Evolutionary conservation across 2,113 vertebrate genomes (phyloP), one percentile per base, ranked within the genome.

Genomic region (Pterophyllum scalare): DNA sequence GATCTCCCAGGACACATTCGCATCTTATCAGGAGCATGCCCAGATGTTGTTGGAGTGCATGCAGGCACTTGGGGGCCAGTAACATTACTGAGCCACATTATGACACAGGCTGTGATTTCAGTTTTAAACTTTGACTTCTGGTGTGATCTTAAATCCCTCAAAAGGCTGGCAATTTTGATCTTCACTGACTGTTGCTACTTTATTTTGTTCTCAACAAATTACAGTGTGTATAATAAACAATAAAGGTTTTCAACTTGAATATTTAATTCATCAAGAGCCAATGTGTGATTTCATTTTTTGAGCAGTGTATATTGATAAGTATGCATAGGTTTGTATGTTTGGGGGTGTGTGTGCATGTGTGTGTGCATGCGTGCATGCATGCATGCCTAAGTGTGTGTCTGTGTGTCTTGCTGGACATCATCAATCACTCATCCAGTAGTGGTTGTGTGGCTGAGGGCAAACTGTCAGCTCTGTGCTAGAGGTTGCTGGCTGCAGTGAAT

Each of bases 401-500:
- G 5, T 43, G 17, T 24, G 59, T 85, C 75, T 87, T 86, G 5
- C 7, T 65, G 78, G 83, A 87, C 67, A 6, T 81, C 90, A 89
- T 91, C 86, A 84, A 75, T 92, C 91, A 90, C 57, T 79, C 59
- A 7, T 77, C 17, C 72, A 28, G 77, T 79, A 82, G 43, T 74
- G 92, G 75, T 80, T 67, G 35, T 15, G 58, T 79, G 83, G 87
- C 75, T 52, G 75, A 62, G 84, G 72, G 79, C 72, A 20, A 54
- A 67, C 64, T 87, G 89, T 84, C 90, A 89, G 91, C 88, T 89
- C 81, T 17, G 78, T 57, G 89, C 67, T 89, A 82, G 79, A 89
- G 85, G 91, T 91, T 28, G 28, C 54, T 22, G 62, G 67, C 83
- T 76, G 79, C 40, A 11, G 75, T 87, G 89, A 90, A 88, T 89